phyloP scores from a whole-genome alignment of 2,797 vertebrate species.

The Trematomus bernacchii region DNA sequence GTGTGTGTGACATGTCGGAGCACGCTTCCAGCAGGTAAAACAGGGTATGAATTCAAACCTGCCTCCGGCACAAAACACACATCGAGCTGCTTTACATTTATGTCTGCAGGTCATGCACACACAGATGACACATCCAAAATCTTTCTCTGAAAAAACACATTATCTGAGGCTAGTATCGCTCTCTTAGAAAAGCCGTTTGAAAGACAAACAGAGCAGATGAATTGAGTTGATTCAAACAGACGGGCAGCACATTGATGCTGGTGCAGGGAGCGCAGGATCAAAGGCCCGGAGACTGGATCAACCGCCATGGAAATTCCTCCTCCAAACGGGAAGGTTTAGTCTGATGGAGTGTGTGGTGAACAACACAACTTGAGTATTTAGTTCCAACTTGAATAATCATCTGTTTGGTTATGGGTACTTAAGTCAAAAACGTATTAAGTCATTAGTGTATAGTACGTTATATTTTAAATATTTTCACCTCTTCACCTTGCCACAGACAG shows the following conservation, averaged over 20 bases:
- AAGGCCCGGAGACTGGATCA: conserved; percentile 38
- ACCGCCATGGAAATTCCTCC: conserved; percentile 49
- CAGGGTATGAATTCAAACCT: conserved; percentile 54
- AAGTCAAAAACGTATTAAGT: too few species aligned
- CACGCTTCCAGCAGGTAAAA: conserved; percentile 72
- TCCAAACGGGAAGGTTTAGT: conserved; percentile 54
- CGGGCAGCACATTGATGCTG: conserved; percentile 30
- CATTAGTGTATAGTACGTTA: too few species aligned
- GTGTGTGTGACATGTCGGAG: conserved; percentile 71
- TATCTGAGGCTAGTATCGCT: conserved; percentile 2
- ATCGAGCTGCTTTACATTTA: conserved; percentile 16
- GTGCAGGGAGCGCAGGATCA: conserved; percentile 35
- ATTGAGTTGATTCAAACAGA: conserved; percentile 35
- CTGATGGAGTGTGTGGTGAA: conserved; percentile 5
- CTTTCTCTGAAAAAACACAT: conserved; percentile 16
- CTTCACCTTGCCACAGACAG: too few species aligned
- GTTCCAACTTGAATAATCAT: neutral
- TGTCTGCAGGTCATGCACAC: conserved; percentile 5
- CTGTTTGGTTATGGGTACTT: neutral
- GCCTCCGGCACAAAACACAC: conserved; percentile 24
- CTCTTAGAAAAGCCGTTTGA: neutral
- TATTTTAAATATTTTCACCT: too few species aligned
- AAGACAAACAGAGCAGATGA: conserved; percentile 12
- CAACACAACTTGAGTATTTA: neutral
- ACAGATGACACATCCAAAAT: neutral